Evolutionary conservation across 2,888 invertebrate genomes (phyloP).

Genomic region (Mythimna pallens): DNA sequence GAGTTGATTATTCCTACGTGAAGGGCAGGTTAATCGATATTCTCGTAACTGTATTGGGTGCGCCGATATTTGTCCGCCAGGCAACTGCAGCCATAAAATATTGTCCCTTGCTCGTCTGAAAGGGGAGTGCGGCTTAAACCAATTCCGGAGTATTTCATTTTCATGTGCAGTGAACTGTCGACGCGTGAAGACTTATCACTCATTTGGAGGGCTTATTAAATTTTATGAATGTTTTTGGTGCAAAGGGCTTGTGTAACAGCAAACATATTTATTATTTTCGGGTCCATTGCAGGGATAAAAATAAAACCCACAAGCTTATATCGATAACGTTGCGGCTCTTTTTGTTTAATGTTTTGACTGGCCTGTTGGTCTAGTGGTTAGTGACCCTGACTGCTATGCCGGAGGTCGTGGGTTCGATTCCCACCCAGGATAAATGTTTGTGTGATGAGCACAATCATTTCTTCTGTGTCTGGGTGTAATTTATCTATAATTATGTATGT

Average conservation of each 20-base stretch:
- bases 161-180: not conserved
- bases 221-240: not conserved
- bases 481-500: too few relatives aligned
- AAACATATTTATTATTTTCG: not conserved
- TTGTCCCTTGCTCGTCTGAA: not conserved
- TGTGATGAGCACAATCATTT: too few relatives aligned
- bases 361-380: too few relatives aligned
- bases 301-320: not conserved
- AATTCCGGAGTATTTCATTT: not conserved
- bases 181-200: not conserved
- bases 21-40: not conserved
- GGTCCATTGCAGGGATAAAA: too few relatives aligned
- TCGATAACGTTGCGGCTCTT: too few relatives aligned
- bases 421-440: too few relatives aligned
- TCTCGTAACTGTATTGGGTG: not conserved
- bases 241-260: not conserved
- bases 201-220: not conserved
- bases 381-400: too few relatives aligned
- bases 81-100: not conserved
- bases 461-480: too few relatives aligned
- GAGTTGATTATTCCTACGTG: not conserved
- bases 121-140: too few relatives aligned
- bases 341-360: too few relatives aligned
- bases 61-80: not conserved
- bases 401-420: too few relatives aligned